A percentile compares a stretch with the other conserved stretches of the same genome.
These are phyloP conservation scores for Allygus modestus DNA, from an alignment of 2,888 invertebrate species.

Conservation along the genomic window DNA sequence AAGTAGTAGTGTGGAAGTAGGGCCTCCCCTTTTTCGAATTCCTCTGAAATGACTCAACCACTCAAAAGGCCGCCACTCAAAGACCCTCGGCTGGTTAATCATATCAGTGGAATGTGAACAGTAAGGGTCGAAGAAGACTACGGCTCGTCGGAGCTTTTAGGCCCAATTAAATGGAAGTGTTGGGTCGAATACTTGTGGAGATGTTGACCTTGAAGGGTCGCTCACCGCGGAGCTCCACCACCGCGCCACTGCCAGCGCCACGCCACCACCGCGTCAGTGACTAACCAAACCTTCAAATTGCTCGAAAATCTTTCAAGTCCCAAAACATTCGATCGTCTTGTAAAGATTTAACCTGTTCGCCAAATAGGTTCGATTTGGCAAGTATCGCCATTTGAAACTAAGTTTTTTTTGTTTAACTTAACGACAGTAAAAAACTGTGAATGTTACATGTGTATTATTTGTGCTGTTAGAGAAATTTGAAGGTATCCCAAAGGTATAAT, in stretches of 20 bases:
- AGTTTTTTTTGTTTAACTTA: too few relatives aligned
- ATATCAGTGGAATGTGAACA: constrained; percentile 34
- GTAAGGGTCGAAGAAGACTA: background rate
- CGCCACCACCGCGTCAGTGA: too few relatives aligned
- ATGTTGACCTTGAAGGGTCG: constrained; percentile 40
- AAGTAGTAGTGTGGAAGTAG: too few relatives aligned
- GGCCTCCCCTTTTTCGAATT: background rate
- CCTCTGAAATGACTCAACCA: constrained; percentile 28
- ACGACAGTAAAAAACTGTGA: too few relatives aligned
- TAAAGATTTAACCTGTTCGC: too few relatives aligned
- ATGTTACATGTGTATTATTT: too few relatives aligned
- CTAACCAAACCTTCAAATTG: background rate
- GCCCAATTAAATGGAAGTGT: constrained; percentile 46
- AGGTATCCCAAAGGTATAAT: too few relatives aligned
- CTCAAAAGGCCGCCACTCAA: constrained; percentile 13
- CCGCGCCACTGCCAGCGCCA: background rate
- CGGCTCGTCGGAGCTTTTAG: constrained; percentile 22
- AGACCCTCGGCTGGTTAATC: background rate
- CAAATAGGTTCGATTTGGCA: too few relatives aligned
- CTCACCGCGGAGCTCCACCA: background rate
- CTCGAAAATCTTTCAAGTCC: too few relatives aligned
- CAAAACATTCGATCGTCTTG: too few relatives aligned
- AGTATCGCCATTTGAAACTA: too few relatives aligned
- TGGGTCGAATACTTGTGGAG: constrained; percentile 52
- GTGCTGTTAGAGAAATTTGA: too few relatives aligned